Evolutionary conservation across 2,888 invertebrate species (phyloP).

Genomic region (Trachelus tabidus): DNA sequence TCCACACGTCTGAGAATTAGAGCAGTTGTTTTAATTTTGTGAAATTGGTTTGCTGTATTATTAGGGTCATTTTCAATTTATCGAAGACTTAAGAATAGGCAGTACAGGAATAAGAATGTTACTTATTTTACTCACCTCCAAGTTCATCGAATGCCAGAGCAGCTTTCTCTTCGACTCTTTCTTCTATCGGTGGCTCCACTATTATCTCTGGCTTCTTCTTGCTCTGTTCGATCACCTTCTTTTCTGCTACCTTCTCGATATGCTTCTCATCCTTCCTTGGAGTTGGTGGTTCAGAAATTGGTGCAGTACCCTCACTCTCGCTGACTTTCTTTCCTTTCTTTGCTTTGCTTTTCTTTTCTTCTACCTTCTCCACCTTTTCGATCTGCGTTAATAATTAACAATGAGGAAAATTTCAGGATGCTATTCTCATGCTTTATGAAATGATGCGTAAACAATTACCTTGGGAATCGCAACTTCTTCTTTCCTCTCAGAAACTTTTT

Average conservation of each 20-base stretch:
- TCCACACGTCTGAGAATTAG: slow-evolving; percentile 75
- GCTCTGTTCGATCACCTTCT: slow-evolving; percentile 32
- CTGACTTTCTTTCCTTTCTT: slow-evolving; percentile 51
- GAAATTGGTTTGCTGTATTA: not conserved
- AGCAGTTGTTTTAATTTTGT: not conserved
- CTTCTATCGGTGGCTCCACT: slow-evolving; percentile 30
- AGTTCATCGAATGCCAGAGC: slow-evolving; percentile 71
- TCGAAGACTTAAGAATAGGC: not conserved
- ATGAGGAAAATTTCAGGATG: not conserved
- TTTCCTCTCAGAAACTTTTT: slow-evolving; percentile 45
- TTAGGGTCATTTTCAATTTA: not conserved
- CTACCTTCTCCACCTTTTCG: slow-evolving; percentile 54
- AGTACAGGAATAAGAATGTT: slow-evolving; percentile 35
- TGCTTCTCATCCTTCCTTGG: slow-evolving; percentile 47
- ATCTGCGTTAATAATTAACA: slow-evolving; percentile 26
- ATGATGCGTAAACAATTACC: slow-evolving; percentile 12
- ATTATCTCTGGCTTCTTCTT: slow-evolving; percentile 37
- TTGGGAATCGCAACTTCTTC: slow-evolving; percentile 34
- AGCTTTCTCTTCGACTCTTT: slow-evolving; percentile 46
- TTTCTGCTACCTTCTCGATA: slow-evolving; percentile 32
- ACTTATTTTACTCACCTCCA: slow-evolving; percentile 69
- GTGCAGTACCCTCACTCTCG: slow-evolving; percentile 1
- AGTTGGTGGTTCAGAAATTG: slow-evolving; percentile 25
- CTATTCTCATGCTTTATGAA: not conserved
- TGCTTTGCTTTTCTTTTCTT: slow-evolving; percentile 62